Conservation (phyloP, 1,140 invertebrate genomes). For the Pseudomyrmex sp. region DNA sequence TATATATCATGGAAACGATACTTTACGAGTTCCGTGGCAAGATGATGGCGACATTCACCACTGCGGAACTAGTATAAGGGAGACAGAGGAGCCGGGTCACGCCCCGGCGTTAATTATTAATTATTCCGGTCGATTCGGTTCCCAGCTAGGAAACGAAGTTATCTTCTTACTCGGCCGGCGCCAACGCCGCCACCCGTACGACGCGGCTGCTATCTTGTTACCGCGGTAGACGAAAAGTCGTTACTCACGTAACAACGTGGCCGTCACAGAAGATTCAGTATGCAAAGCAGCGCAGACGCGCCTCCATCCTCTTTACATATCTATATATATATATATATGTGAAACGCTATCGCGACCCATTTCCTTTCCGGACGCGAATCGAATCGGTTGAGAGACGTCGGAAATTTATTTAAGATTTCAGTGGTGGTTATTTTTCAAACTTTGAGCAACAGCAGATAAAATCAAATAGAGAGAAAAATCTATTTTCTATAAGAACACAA, state of each 20-base stretch:
- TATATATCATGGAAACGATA: constrained; percentile 45
- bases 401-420: constrained; percentile 33
- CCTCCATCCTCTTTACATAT: constrained; percentile 2
- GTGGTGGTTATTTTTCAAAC: background rate
- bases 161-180: constrained; percentile 57
- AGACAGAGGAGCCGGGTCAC: constrained; percentile 15
- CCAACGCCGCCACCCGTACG: constrained; percentile 25
- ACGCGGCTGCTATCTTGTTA: constrained; percentile 34
- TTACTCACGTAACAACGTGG: constrained; percentile 59
- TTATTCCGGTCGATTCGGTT: constrained; percentile 64
- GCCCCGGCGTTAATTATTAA: constrained; percentile 63
- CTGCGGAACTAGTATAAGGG: constrained; percentile 45
- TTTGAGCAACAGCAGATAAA: background rate
- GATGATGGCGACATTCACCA: constrained; percentile 51
- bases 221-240: constrained; percentile 56
- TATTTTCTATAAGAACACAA: background rate
- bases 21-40: constrained; percentile 33
- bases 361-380: constrained; percentile 16
- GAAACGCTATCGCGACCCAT: constrained; percentile 41
- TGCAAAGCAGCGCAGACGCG: constrained; percentile 52
- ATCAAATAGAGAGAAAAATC: background rate
- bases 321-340: constrained; percentile 20
- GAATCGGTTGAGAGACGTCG: background rate
- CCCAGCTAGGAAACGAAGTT: constrained; percentile 60
- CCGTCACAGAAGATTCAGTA: constrained; percentile 49